phyloP scores from a whole-genome alignment of 2,113 vertebrate species.

The Illadopsis cleaveri region DNA sequence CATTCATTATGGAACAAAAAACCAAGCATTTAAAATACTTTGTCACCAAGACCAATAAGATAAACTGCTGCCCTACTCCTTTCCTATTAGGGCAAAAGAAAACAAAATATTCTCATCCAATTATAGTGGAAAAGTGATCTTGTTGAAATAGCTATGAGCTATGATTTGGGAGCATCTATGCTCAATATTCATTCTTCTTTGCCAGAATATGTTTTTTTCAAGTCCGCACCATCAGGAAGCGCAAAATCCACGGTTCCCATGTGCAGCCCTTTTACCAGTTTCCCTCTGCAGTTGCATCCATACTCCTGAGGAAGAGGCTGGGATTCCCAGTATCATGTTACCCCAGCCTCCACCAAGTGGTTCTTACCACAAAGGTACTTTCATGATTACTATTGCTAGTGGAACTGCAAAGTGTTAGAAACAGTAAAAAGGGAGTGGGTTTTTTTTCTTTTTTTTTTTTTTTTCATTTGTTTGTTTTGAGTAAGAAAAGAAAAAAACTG shows the following conservation, averaged over 20 bases:
- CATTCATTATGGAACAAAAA: constrained; percentile 36
- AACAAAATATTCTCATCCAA: neutral
- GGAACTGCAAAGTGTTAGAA: neutral
- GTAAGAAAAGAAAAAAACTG: neutral
- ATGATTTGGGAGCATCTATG: neutral
- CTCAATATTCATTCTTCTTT: neutral
- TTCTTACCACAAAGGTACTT: neutral
- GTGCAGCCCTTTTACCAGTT: neutral
- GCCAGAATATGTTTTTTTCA: neutral
- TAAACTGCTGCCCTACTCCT: neutral
- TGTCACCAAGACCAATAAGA: neutral
- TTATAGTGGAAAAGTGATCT: neutral
- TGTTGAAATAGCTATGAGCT: neutral
- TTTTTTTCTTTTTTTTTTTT: neutral
- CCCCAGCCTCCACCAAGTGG: neutral
- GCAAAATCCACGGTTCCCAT: neutral
- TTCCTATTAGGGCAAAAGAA: neutral
- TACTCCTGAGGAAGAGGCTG: neutral
- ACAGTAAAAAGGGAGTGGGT: neutral
- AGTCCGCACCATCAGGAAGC: neutral
- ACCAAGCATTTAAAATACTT: neutral
- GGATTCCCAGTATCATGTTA: neutral
- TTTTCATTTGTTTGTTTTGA: neutral
- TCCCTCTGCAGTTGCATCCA: neutral
- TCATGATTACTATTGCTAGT: neutral